Evolutionary conservation across 64 coral and sea anemone species (phyloP).

Genomic region (Actinia tenebrosa): DNA sequence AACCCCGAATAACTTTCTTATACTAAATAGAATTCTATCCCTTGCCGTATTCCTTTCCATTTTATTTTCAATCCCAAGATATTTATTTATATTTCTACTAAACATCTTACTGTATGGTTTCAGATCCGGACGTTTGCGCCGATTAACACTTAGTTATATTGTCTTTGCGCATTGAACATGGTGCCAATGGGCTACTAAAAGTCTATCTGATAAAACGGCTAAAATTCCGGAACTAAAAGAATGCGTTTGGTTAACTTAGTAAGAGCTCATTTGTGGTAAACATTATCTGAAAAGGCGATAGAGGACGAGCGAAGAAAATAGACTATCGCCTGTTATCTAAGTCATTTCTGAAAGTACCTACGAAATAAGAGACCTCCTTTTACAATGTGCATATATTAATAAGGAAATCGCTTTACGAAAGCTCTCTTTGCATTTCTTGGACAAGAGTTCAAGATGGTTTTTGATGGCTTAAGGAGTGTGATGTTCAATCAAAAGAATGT

Average conservation of each 20-base stretch:
- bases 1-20: not conserved
- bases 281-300: not conserved
- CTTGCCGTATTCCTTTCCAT: not conserved
- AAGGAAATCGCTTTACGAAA: not conserved
- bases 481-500: not conserved
- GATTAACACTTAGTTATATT: not conserved
- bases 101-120: not conserved
- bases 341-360: not conserved
- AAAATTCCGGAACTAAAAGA: not conserved
- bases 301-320: not conserved
- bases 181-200: not conserved
- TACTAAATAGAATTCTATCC: not conserved
- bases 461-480: not conserved
- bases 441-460: slow-evolving; percentile 1
- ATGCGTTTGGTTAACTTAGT: not conserved
- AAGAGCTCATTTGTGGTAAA: not conserved
- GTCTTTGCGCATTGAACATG: not conserved
- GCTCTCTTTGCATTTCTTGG: not conserved
- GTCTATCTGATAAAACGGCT: not conserved
- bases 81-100: not conserved
- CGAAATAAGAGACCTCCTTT: not conserved
- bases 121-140: not conserved
- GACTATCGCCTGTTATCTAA: not conserved
- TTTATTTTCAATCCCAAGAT: not conserved
- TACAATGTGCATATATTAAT: not conserved